A percentile compares a stretch with the other conserved stretches of the same genome.
These are phyloP conservation scores for Oriolus oriolus DNA, from an alignment of 2,113 vertebrate species.

Conservation along the genomic window DNA sequence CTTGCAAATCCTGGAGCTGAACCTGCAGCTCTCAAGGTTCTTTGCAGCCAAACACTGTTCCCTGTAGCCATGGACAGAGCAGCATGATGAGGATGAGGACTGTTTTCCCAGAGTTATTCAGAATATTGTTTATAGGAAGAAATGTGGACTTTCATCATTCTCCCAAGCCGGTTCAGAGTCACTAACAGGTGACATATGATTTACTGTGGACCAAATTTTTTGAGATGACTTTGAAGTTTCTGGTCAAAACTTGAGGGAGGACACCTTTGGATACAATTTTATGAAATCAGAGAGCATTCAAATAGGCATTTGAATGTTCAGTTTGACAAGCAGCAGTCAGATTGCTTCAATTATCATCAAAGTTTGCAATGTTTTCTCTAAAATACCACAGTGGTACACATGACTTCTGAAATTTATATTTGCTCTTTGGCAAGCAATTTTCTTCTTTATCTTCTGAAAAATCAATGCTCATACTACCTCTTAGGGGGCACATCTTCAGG, in stretches of 20 bases:
- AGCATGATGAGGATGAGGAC: not conserved
- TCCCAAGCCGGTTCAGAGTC: not conserved
- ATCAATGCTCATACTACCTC: not conserved
- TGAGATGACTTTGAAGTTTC: not conserved
- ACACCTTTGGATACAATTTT: not conserved
- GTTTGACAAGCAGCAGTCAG: not conserved
- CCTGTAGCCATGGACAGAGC: not conserved
- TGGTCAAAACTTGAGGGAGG: not conserved
- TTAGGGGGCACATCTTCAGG: not conserved
- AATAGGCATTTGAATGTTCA: not conserved
- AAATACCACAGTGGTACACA: not conserved
- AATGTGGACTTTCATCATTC: not conserved
- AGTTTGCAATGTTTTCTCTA: not conserved
- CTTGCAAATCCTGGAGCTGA: not conserved
- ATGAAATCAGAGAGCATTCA: not conserved
- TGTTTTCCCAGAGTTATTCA: not conserved
- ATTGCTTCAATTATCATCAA: not conserved
- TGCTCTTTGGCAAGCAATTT: not conserved
- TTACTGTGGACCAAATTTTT: not conserved
- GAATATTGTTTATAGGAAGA: not conserved
- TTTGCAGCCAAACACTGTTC: not conserved
- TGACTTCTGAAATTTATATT: not conserved
- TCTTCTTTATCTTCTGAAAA: constrained; percentile 15
- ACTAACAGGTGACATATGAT: not conserved
- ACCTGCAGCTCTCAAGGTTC: not conserved